Evolutionary conservation across 2,888 invertebrate species (phyloP), one percentile per base, ranked within the genome.

Genomic region (Flexamia atlantica): DNA sequence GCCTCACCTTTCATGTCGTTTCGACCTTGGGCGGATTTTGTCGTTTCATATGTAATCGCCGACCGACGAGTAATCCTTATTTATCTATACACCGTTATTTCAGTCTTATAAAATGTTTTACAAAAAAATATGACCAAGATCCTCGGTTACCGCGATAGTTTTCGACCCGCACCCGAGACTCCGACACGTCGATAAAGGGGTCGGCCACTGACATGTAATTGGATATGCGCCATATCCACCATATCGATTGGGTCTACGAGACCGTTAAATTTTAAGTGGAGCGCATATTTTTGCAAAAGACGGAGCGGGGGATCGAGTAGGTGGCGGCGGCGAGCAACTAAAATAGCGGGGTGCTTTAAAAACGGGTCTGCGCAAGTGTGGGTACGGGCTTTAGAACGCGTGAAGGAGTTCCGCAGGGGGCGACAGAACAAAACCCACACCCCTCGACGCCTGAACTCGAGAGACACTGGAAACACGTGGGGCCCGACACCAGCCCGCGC

Each of bases 301-400:
- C 64, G 20, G 64, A 64, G 64, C 64, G 64, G 64, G 64, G 64
- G 64, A 64, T 64, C 36, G 72, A 72, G 72, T 72, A 72, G 72
- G 72, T 72, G 72, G 72, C 72, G 72, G 40, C 40, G 40, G 64
- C 64, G 40, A 72, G 23, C 7, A 72, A 40, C 72, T 20, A 40
- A 72, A 72, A 72, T 72, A 72, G 72, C 72, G 40, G 72, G 72
- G 72, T 72, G 72, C 72, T 72, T 40, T 72, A 64, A 64, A 64
- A 64, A 64, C 64, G 28, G 64, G 64, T 64, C 64, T 64, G 2
- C 14, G n/a, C 30, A 64, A 64, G 64, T 64, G 64, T 64, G 64
- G 64, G 64, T 64, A 64, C 64, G 64, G 64, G 64, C 64, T 64
- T 28, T 64, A 64, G 64, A 64, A 64, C 64, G 64, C 64, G 64